phyloP scores from a whole-genome alignment of 2,888 invertebrate species.

The Nephrotoma guestfalica region DNA sequence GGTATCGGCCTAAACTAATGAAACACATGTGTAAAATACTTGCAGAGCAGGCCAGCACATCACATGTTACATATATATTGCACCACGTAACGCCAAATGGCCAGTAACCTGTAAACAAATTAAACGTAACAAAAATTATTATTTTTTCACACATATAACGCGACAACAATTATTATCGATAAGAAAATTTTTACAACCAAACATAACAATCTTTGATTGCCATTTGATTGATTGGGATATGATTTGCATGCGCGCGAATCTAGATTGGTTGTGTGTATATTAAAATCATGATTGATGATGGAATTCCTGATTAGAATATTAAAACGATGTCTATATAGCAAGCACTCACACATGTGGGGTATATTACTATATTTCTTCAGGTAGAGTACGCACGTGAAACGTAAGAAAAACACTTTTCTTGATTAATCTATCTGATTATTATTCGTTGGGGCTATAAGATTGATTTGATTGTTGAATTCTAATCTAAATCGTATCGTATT shows the following conservation, averaged over 20 bases:
- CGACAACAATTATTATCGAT: background rate
- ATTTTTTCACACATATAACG: background rate
- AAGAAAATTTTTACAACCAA: background rate
- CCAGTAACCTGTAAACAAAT: constrained; percentile 64
- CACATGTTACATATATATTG: constrained; percentile 88
- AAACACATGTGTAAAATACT: constrained; percentile 94
- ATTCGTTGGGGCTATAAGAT: background rate
- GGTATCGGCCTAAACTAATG: constrained; percentile 70
- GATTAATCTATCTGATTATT: background rate
- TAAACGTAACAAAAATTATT: background rate
- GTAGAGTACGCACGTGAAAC: background rate
- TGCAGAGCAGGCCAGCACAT: constrained; percentile 87
- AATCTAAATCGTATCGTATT: background rate
- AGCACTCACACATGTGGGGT: background rate
- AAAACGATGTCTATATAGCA: background rate
- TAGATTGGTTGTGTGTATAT: background rate
- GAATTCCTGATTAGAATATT: background rate
- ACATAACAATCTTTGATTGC: background rate
- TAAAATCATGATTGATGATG: background rate
- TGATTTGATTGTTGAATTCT: background rate
- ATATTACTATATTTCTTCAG: background rate
- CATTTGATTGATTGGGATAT: background rate
- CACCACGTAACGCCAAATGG: constrained; percentile 86
- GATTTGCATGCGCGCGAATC: background rate
- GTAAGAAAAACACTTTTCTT: background rate